These are phyloP conservation scores for Lagorchestes hirsutus DNA, from an alignment of 2,797 vertebrate species.

Conservation along the genomic window DNA sequence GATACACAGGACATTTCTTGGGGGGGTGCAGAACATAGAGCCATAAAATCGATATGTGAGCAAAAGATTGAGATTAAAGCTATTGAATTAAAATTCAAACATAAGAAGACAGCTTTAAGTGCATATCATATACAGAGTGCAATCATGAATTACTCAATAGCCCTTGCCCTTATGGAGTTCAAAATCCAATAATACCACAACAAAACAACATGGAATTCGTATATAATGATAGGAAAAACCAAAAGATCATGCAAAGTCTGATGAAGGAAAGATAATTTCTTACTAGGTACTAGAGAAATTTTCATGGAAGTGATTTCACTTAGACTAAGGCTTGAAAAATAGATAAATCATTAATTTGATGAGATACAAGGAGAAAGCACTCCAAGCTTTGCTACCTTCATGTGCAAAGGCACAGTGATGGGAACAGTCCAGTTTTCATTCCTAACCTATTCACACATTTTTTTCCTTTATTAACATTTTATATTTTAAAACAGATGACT, in stretches of 20 bases:
- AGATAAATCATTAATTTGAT: not conserved
- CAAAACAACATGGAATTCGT: not conserved
- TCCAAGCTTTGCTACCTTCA: not conserved
- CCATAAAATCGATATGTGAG: not conserved
- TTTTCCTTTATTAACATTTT: conserved; percentile 90
- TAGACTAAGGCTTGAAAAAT: not conserved
- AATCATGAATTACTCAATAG: not conserved
- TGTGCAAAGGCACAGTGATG: not conserved
- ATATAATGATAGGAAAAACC: not conserved
- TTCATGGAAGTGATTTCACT: not conserved
- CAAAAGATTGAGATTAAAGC: not conserved
- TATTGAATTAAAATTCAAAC: not conserved
- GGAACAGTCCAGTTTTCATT: not conserved
- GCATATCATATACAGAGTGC: not conserved
- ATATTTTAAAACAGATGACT: conserved; percentile 98
- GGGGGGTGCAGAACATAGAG: not conserved
- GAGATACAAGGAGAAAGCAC: not conserved
- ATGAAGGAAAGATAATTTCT: not conserved
- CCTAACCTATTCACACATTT: not conserved
- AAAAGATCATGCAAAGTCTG: not conserved
- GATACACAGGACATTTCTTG: not conserved
- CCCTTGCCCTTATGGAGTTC: not conserved
- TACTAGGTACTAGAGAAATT: not conserved
- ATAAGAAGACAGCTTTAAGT: not conserved
- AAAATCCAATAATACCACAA: not conserved